Conservation (phyloP, 2,113 vertebrate genomes). For the Bucco capensis region DNA sequence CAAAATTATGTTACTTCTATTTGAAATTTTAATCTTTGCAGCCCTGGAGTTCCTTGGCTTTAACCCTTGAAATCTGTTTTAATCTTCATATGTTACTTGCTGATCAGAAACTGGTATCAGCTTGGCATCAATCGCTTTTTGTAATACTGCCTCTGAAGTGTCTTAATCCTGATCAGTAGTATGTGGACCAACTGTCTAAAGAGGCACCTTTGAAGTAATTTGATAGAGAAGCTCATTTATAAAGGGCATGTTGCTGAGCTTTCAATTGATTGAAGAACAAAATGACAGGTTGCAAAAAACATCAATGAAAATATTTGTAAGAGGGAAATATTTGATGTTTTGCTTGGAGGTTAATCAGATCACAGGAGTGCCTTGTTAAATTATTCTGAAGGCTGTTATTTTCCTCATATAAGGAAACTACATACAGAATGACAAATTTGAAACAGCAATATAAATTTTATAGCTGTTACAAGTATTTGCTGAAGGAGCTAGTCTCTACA, state of each 20-base stretch:
- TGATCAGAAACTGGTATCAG: background rate
- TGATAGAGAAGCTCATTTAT: background rate
- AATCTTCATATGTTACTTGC: background rate
- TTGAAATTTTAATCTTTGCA: background rate
- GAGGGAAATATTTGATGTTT: background rate
- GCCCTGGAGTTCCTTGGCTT: background rate
- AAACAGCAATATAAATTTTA: background rate
- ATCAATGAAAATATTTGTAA: background rate
- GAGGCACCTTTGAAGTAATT: background rate
- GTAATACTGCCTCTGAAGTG: background rate
- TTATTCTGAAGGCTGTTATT: background rate
- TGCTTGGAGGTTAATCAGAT: background rate
- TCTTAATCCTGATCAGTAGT: background rate
- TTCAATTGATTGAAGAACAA: background rate
- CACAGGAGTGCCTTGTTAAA: background rate
- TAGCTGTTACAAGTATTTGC: background rate
- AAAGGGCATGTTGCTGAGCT: background rate
- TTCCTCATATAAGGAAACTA: background rate
- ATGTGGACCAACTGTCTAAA: background rate
- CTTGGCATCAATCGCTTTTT: background rate
- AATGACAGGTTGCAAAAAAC: background rate
- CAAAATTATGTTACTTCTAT: background rate
- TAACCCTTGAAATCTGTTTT: background rate
- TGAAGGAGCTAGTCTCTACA: background rate
- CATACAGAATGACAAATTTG: background rate